Percentiles rank a stretch among this genome's conserved stretches.
These are phyloP conservation scores for Myathropa florea DNA, from an alignment of 2,888 invertebrate genomes.

Conservation along the genomic window DNA sequence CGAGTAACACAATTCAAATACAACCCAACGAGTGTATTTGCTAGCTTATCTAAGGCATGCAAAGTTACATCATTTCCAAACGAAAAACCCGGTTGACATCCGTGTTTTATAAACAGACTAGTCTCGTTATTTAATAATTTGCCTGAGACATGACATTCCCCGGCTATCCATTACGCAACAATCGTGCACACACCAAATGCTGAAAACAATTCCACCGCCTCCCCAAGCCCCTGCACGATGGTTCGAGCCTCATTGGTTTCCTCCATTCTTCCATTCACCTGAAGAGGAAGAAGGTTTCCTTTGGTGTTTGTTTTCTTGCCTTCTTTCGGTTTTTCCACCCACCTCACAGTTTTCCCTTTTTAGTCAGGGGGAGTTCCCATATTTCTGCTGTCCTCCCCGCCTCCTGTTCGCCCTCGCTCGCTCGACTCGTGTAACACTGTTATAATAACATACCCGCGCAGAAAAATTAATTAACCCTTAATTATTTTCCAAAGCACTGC, in stretches of 20 bases:
- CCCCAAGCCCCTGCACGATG: neutral
- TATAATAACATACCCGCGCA: constrained; percentile 39
- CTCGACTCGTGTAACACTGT: constrained; percentile 3
- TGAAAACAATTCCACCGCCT: neutral
- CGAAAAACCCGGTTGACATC: constrained; percentile 5
- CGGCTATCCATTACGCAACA: constrained; percentile 40
- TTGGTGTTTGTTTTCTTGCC: neutral
- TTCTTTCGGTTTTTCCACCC: neutral
- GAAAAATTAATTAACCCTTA: constrained; percentile 61
- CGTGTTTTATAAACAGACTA: constrained; percentile 12
- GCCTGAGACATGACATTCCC: constrained; percentile 20
- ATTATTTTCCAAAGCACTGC: constrained; percentile 45
- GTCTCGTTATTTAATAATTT: constrained; percentile 52
- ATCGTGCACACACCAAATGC: constrained; percentile 41
- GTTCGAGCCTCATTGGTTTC: neutral
- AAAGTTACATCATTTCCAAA: constrained; percentile 26
- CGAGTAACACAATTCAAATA: neutral
- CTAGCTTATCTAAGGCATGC: neutral
- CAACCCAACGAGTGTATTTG: neutral
- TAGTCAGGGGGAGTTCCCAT: constrained; percentile 20
- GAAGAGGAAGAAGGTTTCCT: neutral
- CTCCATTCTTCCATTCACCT: neutral
- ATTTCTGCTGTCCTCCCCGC: neutral
- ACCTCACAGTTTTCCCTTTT: constrained; percentile 25
- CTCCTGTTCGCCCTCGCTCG: neutral